Percentiles rank a stretch among this genome's conserved stretches.
Evolutionary conservation across 2,888 invertebrate genomes (phyloP).

Genomic region (Morinoia aosen): DNA sequence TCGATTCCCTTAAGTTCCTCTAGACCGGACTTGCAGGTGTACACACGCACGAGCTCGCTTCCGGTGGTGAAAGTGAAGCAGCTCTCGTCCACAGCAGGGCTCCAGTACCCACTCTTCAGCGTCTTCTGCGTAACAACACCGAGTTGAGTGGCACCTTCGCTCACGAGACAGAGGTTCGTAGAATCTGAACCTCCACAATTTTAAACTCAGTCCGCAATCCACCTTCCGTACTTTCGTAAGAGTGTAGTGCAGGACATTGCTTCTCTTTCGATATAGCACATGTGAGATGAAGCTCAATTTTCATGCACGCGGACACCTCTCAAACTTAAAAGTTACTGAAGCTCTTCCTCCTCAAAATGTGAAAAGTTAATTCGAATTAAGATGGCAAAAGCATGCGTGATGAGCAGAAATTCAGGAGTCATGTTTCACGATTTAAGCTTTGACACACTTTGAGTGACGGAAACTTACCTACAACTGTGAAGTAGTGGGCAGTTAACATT

Average conservation of each 20-base stretch:
- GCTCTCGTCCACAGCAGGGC: no score
- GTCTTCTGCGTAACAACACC: not conserved
- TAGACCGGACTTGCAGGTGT: no score
- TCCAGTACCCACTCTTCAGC: not conserved
- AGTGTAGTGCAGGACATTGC: no score
- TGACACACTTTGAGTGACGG: not conserved
- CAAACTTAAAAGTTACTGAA: not conserved
- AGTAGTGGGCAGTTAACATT: not conserved
- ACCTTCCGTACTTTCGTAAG: no score
- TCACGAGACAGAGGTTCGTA: not conserved
- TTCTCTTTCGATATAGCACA: not conserved
- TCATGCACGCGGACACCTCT: not conserved
- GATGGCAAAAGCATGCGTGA: not conserved
- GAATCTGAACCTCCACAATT: not conserved
- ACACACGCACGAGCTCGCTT: no score
- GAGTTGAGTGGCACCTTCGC: not conserved
- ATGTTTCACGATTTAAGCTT: no score
- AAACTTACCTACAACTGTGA: not conserved
- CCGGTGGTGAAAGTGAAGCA: no score
- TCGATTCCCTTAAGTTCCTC: no score
- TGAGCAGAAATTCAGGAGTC: no score
- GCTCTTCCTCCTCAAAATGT: not conserved
- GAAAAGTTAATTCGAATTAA: not conserved
- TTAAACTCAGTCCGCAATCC: no score
- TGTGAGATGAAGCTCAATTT: not conserved